Conservation (phyloP, 2,797 vertebrate genomes). For the Nannoperca australis region DNA sequence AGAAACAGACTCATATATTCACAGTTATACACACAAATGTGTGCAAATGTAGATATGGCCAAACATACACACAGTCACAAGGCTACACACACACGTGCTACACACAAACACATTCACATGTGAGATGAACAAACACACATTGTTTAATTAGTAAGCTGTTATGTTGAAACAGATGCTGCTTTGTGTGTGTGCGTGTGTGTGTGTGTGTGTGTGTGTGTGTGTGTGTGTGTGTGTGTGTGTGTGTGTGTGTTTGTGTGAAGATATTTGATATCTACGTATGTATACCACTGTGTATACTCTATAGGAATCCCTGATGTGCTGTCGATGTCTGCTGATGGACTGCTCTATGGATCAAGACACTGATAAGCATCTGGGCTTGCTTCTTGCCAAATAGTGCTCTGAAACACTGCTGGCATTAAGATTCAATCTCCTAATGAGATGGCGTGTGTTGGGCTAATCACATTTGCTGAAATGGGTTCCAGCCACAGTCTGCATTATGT, state of each 20-base stretch:
- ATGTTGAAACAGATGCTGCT: slow-evolving; percentile 64
- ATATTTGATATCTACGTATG: slow-evolving; percentile 12
- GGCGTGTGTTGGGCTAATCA: slow-evolving; percentile 76
- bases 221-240: slow-evolving; percentile 22
- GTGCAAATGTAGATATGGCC: background rate
- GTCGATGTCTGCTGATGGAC: slow-evolving; percentile 38
- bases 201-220: slow-evolving; percentile 25
- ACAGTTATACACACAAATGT: background rate
- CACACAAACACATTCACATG: slow-evolving; percentile 49
- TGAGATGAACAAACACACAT: slow-evolving; percentile 55
- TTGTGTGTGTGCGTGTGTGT: slow-evolving; percentile 23
- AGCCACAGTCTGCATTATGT: slow-evolving; percentile 64
- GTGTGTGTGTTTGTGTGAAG: slow-evolving; percentile 21
- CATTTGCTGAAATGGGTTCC: slow-evolving; percentile 74
- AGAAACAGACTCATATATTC: background rate
- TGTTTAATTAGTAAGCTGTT: slow-evolving; percentile 44
- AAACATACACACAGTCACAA: background rate
- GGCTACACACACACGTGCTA: slow-evolving; percentile 34
- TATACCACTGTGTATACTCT: background rate
- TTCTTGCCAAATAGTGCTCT: slow-evolving; percentile 68
- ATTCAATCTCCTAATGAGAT: slow-evolving; percentile 74
- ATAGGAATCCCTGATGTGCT: slow-evolving; percentile 28
- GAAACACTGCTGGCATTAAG: slow-evolving; percentile 69
- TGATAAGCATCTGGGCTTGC: slow-evolving; percentile 57
- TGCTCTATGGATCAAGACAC: slow-evolving; percentile 44